A percentile compares a stretch with the other conserved stretches of the same genome.
Conservation (phyloP, 2,797 vertebrate genomes). For the Salarias fasciatus region DNA sequence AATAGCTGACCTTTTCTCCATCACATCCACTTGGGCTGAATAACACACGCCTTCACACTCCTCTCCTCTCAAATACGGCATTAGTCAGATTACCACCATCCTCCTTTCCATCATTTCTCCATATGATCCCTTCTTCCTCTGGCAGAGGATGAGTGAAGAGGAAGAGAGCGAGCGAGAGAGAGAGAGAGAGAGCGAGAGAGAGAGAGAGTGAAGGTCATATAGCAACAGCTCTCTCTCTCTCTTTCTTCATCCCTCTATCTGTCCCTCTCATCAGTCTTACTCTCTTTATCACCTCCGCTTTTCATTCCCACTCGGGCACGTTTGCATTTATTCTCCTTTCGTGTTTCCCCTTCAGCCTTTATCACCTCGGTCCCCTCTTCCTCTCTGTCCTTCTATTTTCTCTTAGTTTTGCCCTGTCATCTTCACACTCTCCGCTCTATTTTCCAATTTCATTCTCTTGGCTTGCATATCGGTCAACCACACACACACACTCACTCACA, state of each 20-base stretch:
- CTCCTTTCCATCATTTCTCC: constrained; percentile 56
- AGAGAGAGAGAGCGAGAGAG: constrained; percentile 19
- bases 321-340: constrained; percentile 45
- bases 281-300: constrained; percentile 57
- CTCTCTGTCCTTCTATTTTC: constrained; percentile 15
- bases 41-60: constrained; percentile 66
- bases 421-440: constrained; percentile 35
- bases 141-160: constrained; percentile 38
- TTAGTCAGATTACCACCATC: constrained; percentile 72
- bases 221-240: constrained; percentile 43
- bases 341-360: constrained; percentile 37
- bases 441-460: constrained; percentile 42
- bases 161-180: constrained; percentile 28
- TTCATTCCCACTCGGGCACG: constrained; percentile 33
- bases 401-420: constrained; percentile 50
- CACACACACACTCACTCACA: constrained; percentile 2
- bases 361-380: constrained; percentile 39
- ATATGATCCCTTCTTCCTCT: constrained; percentile 60
- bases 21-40: constrained; percentile 61
- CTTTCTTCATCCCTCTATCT: constrained; percentile 41
- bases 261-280: constrained; percentile 48
- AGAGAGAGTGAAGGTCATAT: constrained; percentile 64
- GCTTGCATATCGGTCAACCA: constrained; percentile 17
- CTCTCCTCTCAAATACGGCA: constrained; percentile 60
- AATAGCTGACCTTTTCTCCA: constrained; percentile 75